These are phyloP conservation scores for Engystomops pustulosus DNA, from an alignment of 2,113 vertebrate genomes.

Conservation along the genomic window DNA sequence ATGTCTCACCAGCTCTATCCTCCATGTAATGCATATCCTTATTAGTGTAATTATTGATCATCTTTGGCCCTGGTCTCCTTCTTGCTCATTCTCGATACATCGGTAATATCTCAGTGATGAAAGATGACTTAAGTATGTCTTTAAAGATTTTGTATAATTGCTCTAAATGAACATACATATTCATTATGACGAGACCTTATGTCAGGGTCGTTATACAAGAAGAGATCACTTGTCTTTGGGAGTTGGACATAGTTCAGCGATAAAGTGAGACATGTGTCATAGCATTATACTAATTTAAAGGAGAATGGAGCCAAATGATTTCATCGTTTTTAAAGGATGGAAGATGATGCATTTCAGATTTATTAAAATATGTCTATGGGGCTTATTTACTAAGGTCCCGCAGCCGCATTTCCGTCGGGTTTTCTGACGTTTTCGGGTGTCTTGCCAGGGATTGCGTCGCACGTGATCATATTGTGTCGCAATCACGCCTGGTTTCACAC, in stretches of 20 bases:
- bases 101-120: conserved; percentile 37
- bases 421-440: too few species aligned
- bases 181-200: conserved; percentile 30
- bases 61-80: not conserved
- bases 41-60: conserved; percentile 51
- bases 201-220: conserved; percentile 11
- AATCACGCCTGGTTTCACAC: too few species aligned
- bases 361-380: too few species aligned
- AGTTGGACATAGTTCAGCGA: not conserved
- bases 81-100: conserved; percentile 34
- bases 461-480: too few species aligned
- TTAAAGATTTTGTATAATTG: conserved; percentile 46
- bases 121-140: conserved; percentile 48
- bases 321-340: conserved; percentile 3
- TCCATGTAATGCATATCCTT: conserved; percentile 46
- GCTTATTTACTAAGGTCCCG: too few species aligned
- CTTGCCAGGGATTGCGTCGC: too few species aligned
- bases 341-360: not conserved
- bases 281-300: conserved; percentile 15
- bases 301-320: not conserved
- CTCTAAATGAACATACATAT: conserved; percentile 54
- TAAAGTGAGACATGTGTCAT: conserved; percentile 28
- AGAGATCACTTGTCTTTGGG: not conserved
- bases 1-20: conserved; percentile 8
- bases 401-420: too few species aligned